Percentiles rank a stretch among this genome's conserved stretches.
Conservation (phyloP, 2,113 vertebrate species). For the Garra rufa region DNA sequence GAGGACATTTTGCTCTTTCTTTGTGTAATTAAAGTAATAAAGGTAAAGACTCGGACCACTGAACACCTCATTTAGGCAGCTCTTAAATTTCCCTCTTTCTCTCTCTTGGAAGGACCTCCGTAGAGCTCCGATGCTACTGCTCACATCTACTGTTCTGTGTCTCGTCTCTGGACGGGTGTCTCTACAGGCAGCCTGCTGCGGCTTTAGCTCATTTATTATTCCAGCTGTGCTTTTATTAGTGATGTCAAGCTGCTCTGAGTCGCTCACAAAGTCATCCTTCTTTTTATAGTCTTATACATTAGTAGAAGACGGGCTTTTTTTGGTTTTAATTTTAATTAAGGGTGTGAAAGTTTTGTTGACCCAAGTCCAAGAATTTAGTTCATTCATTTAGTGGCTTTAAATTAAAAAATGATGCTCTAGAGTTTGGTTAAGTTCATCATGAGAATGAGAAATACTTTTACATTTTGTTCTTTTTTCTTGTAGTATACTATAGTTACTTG, state of each 20-base stretch:
- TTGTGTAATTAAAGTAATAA: constrained; percentile 55
- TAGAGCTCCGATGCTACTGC: constrained; percentile 15
- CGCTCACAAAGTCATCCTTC: neutral
- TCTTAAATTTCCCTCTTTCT: constrained; percentile 24
- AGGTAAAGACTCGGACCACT: constrained; percentile 40
- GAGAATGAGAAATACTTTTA: neutral
- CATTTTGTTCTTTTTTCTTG: neutral
- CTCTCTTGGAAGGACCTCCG: neutral
- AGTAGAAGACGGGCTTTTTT: neutral
- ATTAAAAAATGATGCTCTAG: neutral
- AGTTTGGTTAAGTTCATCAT: neutral
- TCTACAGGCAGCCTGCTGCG: constrained; percentile 12
- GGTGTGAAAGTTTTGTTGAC: neutral
- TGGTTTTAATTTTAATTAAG: neutral
- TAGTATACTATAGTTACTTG: neutral
- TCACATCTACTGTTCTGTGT: constrained; percentile 2
- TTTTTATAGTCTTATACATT: constrained; percentile 8
- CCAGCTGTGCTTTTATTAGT: constrained; percentile 36
- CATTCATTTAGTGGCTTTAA: neutral
- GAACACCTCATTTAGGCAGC: constrained; percentile 41
- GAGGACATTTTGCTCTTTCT: constrained; percentile 33
- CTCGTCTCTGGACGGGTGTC: constrained; percentile 22
- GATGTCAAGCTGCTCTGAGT: constrained; percentile 8
- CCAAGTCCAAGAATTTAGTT: neutral
- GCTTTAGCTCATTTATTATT: constrained; percentile 32